Conservation (phyloP, 2,888 invertebrate genomes). For the Scotopteryx bipunctaria region DNA sequence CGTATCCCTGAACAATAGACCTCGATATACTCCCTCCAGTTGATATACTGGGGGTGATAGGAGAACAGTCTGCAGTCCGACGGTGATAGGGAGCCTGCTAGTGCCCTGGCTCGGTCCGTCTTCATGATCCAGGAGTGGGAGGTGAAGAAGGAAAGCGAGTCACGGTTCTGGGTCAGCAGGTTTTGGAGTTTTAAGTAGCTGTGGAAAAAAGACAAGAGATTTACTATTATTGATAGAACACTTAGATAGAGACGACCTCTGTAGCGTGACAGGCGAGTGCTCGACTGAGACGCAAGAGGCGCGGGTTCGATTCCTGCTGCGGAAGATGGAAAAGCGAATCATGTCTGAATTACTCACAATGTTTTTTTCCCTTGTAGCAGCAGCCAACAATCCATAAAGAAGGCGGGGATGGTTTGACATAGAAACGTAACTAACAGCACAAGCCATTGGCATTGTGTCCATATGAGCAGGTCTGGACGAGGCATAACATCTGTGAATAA, state of each 20-base stretch:
- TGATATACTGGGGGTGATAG: constrained; percentile 89
- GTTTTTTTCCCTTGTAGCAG: constrained; percentile 13
- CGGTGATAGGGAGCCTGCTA: constrained; percentile 82
- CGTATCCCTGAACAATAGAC: constrained; percentile 88
- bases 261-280: too few species aligned
- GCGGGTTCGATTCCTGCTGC: too few species aligned
- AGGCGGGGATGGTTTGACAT: constrained; percentile 17
- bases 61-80: constrained; percentile 88
- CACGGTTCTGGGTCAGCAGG: constrained; percentile 51
- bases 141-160: constrained; percentile 90
- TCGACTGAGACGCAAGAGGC: too few species aligned
- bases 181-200: constrained; percentile 21
- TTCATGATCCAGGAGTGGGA: constrained; percentile 91
- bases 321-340: too few species aligned
- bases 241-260: too few species aligned
- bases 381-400: constrained; percentile 17
- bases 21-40: constrained; percentile 92
- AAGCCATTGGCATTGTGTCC: constrained; percentile 10
- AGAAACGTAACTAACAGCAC: constrained; percentile 10
- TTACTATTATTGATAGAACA: too few species aligned
- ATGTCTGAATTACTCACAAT: constrained; percentile 1
- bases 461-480: constrained; percentile 17
- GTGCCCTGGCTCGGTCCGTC: constrained; percentile 85
- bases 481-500: constrained; percentile 16
- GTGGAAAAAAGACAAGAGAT: not conserved